phyloP scores from a whole-genome alignment of 1,140 invertebrate species.

The Diuraphis noxia region DNA sequence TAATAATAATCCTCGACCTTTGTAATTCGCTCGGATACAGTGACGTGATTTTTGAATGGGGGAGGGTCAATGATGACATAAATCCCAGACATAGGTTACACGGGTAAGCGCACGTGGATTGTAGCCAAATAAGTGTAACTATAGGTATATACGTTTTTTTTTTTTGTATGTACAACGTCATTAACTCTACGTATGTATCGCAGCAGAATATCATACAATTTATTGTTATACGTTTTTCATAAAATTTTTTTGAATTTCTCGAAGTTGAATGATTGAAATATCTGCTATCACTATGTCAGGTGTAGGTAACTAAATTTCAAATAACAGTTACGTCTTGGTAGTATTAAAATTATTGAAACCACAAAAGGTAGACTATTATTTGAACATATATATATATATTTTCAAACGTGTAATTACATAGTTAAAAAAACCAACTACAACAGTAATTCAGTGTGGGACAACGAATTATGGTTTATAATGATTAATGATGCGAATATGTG shows the following conservation, averaged over 20 bases:
- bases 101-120: neutral
- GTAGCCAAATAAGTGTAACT: neutral
- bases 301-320: too few species aligned
- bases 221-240: neutral
- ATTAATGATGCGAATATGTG: too few species aligned
- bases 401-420: too few species aligned
- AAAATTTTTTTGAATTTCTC: neutral
- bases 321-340: too few species aligned
- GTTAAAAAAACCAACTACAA: too few species aligned
- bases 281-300: too few species aligned
- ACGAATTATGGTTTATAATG: too few species aligned
- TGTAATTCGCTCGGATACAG: neutral
- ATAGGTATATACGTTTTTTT: neutral
- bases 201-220: neutral
- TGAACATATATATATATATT: too few species aligned
- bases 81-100: neutral
- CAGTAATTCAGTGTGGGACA: too few species aligned
- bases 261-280: neutral
- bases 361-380: too few species aligned
- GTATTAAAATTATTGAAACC: too few species aligned
- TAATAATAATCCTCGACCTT: slow-evolving; percentile 2
- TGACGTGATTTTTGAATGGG: neutral
- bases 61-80: neutral
- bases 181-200: neutral
- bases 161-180: neutral